A percentile compares a stretch with the other conserved stretches of the same genome.
phyloP scores from a whole-genome alignment of 1,140 invertebrate species.

The Leptinotarsa texana region DNA sequence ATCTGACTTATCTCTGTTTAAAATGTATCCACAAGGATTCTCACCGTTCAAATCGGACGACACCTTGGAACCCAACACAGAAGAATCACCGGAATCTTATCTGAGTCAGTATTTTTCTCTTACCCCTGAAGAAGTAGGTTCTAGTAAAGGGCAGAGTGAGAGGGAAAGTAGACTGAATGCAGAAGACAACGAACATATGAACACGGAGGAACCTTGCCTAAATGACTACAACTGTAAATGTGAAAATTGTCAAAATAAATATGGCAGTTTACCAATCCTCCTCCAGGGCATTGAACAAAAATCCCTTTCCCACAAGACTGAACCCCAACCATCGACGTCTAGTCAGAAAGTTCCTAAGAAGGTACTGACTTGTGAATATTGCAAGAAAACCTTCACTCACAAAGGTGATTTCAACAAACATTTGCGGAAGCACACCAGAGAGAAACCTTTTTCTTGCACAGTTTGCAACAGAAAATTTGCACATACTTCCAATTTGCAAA shows the following conservation, averaged over 20 bases:
- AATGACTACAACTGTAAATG: conserved; percentile 24
- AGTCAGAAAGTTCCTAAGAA: conserved; percentile 23
- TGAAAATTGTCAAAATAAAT: conserved; percentile 20
- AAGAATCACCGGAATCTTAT: background rate
- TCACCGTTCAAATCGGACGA: no score
- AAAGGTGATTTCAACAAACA: conserved; percentile 62
- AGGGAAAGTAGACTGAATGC: background rate
- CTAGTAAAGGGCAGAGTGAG: background rate
- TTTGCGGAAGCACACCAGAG: conserved; percentile 72
- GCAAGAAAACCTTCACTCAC: conserved; percentile 51
- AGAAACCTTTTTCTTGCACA: conserved; percentile 74
- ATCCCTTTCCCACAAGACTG: conserved; percentile 8
- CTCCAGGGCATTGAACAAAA: conserved; percentile 25
- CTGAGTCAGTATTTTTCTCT: background rate
- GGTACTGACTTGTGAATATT: conserved; percentile 42
- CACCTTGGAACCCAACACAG: background rate
- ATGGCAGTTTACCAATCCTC: conserved; percentile 22
- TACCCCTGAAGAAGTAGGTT: background rate
- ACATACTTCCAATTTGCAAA: conserved; percentile 67
- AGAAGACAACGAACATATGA: background rate
- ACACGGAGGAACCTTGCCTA: background rate
- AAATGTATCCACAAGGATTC: no score
- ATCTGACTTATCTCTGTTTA: no score
- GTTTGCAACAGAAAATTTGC: conserved; percentile 75
- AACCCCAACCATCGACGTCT: conserved; percentile 35